These are phyloP conservation scores for Sinocyclocheilus maitianheensis DNA, from an alignment of 2,113 vertebrate species.

Conservation along the genomic window DNA sequence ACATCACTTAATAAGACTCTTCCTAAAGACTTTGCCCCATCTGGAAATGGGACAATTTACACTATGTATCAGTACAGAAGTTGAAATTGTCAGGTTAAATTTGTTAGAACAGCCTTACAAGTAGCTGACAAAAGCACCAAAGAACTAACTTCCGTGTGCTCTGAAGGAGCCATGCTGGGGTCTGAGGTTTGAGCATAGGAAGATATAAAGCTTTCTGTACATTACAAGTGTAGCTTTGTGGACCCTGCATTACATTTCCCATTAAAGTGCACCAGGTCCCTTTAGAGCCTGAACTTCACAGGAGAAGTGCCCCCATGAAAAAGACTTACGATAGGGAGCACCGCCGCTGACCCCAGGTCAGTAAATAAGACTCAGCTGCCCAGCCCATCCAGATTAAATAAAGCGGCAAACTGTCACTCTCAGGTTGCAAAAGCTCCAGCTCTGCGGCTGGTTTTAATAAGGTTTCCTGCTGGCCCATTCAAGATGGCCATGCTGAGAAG, in stretches of 20 bases:
- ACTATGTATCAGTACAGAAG: background rate
- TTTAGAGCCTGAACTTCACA: slow-evolving; percentile 68
- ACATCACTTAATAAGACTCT: background rate
- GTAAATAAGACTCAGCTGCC: slow-evolving; percentile 58
- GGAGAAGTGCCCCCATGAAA: slow-evolving; percentile 67
- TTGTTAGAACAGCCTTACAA: background rate
- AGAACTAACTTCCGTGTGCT: slow-evolving; percentile 44
- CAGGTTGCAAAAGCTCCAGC: slow-evolving; percentile 60
- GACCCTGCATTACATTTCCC: slow-evolving; percentile 65
- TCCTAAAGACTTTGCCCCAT: too few relatives aligned
- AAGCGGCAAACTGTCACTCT: slow-evolving; percentile 64
- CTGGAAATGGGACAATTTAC: too few relatives aligned
- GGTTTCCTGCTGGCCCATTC: slow-evolving; percentile 52
- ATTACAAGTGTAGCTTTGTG: slow-evolving; percentile 59
- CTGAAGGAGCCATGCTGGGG: background rate
- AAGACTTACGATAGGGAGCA: slow-evolving; percentile 66
- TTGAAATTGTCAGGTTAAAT: background rate
- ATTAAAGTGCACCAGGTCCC: slow-evolving; percentile 55
- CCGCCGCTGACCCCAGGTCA: slow-evolving; percentile 67
- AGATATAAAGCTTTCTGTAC: slow-evolving; percentile 53
- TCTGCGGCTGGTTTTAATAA: slow-evolving; percentile 79
- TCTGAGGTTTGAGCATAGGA: slow-evolving; percentile 37
- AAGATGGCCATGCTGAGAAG: slow-evolving; percentile 56
- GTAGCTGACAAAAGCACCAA: background rate
- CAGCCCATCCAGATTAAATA: slow-evolving; percentile 70